These are phyloP conservation scores for Sebastes itinus DNA, from an alignment of 2,797 vertebrate species.

Conservation along the genomic window DNA sequence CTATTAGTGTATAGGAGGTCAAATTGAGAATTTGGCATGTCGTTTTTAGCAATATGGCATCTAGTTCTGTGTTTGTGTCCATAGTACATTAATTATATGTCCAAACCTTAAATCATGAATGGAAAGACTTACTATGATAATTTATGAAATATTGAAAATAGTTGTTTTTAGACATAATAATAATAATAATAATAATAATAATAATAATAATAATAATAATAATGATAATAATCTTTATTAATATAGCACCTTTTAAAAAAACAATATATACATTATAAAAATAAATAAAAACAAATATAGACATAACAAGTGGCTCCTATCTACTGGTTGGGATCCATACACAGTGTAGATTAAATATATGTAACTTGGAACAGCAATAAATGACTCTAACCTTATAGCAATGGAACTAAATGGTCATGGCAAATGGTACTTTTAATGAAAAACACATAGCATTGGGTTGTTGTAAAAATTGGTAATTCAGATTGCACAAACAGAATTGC, in stretches of 20 bases:
- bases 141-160: not conserved
- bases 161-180: not conserved
- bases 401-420: not conserved
- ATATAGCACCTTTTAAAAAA: too few relatives aligned
- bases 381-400: not conserved
- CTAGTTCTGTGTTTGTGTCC: not conserved
- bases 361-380: not conserved
- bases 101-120: not conserved
- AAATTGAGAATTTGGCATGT: not conserved
- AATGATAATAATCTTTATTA: too few relatives aligned
- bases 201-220: too few relatives aligned
- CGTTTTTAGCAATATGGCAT: not conserved
- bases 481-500: not conserved
- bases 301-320: not conserved
- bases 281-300: too few relatives aligned
- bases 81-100: not conserved
- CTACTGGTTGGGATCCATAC: not conserved
- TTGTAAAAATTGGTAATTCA: not conserved
- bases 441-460: not conserved
- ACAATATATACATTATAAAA: too few relatives aligned
- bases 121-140: not conserved
- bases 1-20: conserved; percentile 7
- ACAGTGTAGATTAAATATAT: not conserved
- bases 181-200: too few relatives aligned
- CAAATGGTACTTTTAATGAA: not conserved